Conservation (phyloP, 2,113 vertebrate genomes). For the Pseudopipra pipra region DNA sequence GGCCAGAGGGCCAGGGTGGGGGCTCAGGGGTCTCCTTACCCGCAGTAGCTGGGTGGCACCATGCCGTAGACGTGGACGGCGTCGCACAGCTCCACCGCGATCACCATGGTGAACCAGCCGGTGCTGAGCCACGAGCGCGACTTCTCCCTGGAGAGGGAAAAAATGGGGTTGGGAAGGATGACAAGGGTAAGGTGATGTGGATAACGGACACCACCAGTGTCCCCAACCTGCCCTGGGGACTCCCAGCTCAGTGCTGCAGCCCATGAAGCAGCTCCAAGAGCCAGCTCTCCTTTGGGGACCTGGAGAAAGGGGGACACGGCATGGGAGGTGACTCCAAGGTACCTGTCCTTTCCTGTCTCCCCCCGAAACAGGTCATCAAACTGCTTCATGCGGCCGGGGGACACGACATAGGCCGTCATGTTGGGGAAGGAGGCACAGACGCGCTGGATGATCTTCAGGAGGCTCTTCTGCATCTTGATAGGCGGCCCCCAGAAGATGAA, state of each 20-base stretch:
- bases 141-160: constrained; percentile 77
- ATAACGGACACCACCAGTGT: accelerated
- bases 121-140: constrained; percentile 97
- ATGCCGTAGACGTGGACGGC: constrained; percentile 94
- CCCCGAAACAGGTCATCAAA: constrained; percentile 90
- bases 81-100: constrained; percentile 92
- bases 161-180: neutral
- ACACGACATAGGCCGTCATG: constrained; percentile 83
- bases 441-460: constrained; percentile 88
- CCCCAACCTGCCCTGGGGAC: accelerated
- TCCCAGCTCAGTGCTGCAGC: neutral
- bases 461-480: constrained; percentile 84
- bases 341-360: constrained; percentile 95
- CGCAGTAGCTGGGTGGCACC: constrained; percentile 91
- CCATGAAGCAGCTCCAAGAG: neutral
- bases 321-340: neutral
- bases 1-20: accelerated
- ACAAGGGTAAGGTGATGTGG: accelerated
- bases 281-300: neutral
- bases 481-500: constrained; percentile 95
- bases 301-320: neutral
- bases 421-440: constrained; percentile 83
- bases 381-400: constrained; percentile 84
- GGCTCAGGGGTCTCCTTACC: constrained; percentile 69
- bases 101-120: constrained; percentile 99